phyloP scores from a whole-genome alignment of 2,113 vertebrate species.

The Dromiciops gliroides region DNA sequence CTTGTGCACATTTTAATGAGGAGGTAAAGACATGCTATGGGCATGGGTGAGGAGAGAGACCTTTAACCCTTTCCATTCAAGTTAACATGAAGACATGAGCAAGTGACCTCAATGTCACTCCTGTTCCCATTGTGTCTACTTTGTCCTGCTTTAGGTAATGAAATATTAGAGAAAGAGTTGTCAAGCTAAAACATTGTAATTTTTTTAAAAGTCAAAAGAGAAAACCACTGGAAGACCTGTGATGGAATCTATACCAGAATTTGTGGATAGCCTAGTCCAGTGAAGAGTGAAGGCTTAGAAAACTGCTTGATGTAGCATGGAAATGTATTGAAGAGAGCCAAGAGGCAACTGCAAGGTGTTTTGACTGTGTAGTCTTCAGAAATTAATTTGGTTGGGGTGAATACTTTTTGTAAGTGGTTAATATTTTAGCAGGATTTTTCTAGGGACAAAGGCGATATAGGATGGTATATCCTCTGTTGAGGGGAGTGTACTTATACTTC shows the following conservation, averaged over 20 bases:
- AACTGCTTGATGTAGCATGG: not conserved
- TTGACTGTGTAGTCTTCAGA: not conserved
- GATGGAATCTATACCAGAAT: not conserved
- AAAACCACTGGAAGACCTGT: not conserved
- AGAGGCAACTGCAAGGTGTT: not conserved
- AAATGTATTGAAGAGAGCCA: not conserved
- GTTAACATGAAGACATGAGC: not conserved
- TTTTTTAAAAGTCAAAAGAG: not conserved
- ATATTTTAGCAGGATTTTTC: not conserved
- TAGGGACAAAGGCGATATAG: not conserved
- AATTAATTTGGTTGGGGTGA: not conserved
- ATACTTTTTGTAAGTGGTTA: not conserved
- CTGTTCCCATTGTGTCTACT: not conserved
- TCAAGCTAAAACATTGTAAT: not conserved
- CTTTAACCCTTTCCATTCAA: not conserved
- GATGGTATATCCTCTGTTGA: too few species aligned
- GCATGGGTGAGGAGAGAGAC: not conserved
- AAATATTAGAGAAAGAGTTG: not conserved
- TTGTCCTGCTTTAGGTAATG: not conserved
- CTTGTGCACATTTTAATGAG: not conserved
- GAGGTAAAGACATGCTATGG: not conserved
- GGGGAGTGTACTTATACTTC: too few species aligned
- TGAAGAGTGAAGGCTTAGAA: not conserved
- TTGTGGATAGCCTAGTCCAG: not conserved
- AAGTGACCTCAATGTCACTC: not conserved